Evolutionary conservation across 2,113 vertebrate species (phyloP), one percentile per base, ranked within the genome.

Genomic region (Vidua chalybeata): DNA sequence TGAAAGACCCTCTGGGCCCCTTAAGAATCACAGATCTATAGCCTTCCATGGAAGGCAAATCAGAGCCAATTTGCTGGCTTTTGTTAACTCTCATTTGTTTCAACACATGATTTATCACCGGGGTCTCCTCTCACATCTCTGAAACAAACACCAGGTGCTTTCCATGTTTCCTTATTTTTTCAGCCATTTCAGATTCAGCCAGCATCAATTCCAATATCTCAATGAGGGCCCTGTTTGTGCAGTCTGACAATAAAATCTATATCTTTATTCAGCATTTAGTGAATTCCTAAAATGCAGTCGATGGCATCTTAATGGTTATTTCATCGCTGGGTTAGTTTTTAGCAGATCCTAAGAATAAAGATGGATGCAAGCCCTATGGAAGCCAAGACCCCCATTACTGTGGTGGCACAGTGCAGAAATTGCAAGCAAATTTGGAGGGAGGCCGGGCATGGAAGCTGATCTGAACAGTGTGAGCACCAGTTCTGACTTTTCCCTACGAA

Each of bases 241-340:
- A 93, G 73, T 19, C 55, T 87, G 90, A 91, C 95, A 97, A 93
- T 94, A 94, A 93, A 97, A 96, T 96, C 96, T 80, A 26, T 94
- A 91, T 69, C 90, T 96, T 96, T 90, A 95, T 94, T 94, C 73
- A 94, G 35, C 79, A 87, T 90, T 96, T 90, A 84, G 55, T 87
- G 94, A 96, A 96, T 96, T 97, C 93, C 75, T 93, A 95, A 96
- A 92, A 63, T 41, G 24, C 4, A 35, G 49, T 96, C 7, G 17
- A 96, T 96, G 58, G 64, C 55, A 79, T 89, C 79, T 71, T 97
- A 93, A 96, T 68, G 81, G 58, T 75, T 94, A 41, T 96, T 96
- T 94, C 33, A 69, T 91, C 51, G 88, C 75, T 86, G n/a, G 72
- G 74, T 84, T 68, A 77, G 63, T 84, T 96, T 73, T 82, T 45